phyloP scores from a whole-genome alignment of 2,888 invertebrate genomes.

The Erebia aethiops region DNA sequence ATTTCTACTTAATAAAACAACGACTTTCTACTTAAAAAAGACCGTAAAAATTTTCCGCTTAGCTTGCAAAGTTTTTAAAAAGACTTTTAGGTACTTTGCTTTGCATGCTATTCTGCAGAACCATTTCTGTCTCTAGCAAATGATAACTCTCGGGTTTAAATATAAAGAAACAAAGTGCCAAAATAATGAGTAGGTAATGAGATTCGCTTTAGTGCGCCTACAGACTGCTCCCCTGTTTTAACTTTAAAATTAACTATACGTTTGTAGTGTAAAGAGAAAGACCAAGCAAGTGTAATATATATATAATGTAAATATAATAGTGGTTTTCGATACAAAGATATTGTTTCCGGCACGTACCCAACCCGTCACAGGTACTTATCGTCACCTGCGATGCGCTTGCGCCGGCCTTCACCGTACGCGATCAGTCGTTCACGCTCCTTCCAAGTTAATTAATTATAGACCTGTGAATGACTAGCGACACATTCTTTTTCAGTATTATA shows the following conservation, averaged over 20 bases:
- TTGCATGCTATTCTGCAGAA: background rate
- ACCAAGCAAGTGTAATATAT: conserved; percentile 9
- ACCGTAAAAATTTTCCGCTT: no score
- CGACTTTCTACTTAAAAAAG: no score
- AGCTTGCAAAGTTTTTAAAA: no score
- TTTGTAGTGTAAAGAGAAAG: conserved; percentile 18
- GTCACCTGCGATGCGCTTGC: conserved; percentile 45
- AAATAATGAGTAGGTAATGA: conserved; percentile 39
- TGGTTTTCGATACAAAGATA: conserved; percentile 13
- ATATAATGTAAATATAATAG: background rate
- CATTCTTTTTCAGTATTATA: conserved; percentile 36
- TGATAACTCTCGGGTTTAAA: background rate
- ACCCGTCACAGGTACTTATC: conserved; percentile 36
- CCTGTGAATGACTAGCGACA: conserved; percentile 50
- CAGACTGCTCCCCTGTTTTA: conserved; percentile 38
- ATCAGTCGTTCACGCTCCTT: conserved; percentile 61
- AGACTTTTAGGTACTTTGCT: background rate
- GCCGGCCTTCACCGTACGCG: conserved; percentile 57
- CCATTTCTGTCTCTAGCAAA: background rate
- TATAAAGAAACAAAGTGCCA: conserved; percentile 44
- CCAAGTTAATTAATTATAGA: conserved; percentile 62
- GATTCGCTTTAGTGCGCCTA: background rate
- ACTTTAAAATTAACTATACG: conserved; percentile 38
- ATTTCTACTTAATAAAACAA: no score
- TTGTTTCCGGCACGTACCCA: conserved; percentile 26